Evolutionary conservation across 2,113 vertebrate genomes (phyloP), one percentile per base, ranked within the genome.

Genomic region (Panurus biarmicus): DNA sequence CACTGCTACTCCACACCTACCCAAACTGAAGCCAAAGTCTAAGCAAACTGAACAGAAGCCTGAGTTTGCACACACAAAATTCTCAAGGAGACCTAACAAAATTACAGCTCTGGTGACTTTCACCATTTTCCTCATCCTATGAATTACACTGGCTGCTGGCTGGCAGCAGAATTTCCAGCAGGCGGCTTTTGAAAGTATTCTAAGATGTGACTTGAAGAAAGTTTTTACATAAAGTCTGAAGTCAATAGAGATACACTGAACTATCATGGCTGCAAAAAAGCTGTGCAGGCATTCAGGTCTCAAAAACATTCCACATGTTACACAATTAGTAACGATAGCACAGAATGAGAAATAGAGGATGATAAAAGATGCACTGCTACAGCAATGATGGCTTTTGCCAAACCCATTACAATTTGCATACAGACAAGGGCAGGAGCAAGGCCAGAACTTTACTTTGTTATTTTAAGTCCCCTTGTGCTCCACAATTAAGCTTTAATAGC

Each of bases 401-500:
- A 64, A 76, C 24, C 20, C 2, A 72, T 70, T 64, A 44, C n/a
- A 73, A 29, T 25, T 58, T 85, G 62, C 28, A 69, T n/a, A 67
- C 22, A 53, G 33, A 57, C 15, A 91, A 79, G 74, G 74, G 74
- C 75, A 95, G 33, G 13, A 70, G 60, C 48, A 87, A 93, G 74
- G 36, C 45, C 50, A 83, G 85, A 83, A 67, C 64, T 73, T 42
- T 35, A 44, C 50, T 89, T 83, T 35, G 75, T 56, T 66, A 58
- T 85, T 92, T 83, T 2, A 76, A 76, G 60, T 66, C 51, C 44
- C 69, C 56, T 21, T 51, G 47, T 83, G 85, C 71, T 90, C 58
- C 56, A 76, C 54, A 90, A 65, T 91, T 92, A 76, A 85, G 86
- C n/a, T 90, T 65, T 90, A 94, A 96, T 62, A 73, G 54, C 64